Evolutionary conservation across 2,113 vertebrate genomes (phyloP), one percentile per base, ranked within the genome.

Genomic region (Alces alces): DNA sequence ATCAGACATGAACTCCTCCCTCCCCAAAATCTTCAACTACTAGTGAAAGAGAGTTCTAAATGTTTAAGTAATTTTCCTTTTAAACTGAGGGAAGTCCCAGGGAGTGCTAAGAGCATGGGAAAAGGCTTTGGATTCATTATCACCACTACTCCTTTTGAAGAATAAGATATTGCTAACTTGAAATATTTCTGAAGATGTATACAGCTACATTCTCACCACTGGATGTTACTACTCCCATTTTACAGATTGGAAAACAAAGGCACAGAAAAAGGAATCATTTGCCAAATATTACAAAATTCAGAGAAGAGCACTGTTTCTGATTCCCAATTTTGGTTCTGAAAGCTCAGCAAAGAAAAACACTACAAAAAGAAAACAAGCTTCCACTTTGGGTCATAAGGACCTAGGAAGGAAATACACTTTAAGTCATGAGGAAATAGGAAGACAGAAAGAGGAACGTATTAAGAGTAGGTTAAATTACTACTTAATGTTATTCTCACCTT

Each of bases 191-290:
- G 79, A 93, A 96, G 36, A 94, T 86, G 52, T 73, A 80, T 47
- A 76, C 19, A 92, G n/a, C n/a, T 23, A 95, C 52, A 15, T 78
- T 85, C 60, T 76, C 70, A 89, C 58, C 19, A 95, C 28, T 76
- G 50, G n/a, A 7, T 52, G 84, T 55, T 87, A 73, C 23, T n/a
- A 82, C 6, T n/a, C 7, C 30, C 47, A 79, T 60, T 93, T 96
- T 83, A 94, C 27, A 91, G 30, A 98, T 17, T 45, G 36, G 39
- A 85, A 96, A 93, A 92, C 84, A 95, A 95, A 89, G 33, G 16
- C 57, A 93, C 57, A 93, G 73, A 61, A 52, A 85, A 96, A 25
- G n/a, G 27, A 97, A 97, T 52, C 25, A 89, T 83, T 83, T 95
- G 58, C 19, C 28, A 95, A 97, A 91, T 76, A 36, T 92, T 57